Base-by-base conservation (phyloP, 2,113 vertebrate genomes). In the Meriones unguiculatus region DNA sequence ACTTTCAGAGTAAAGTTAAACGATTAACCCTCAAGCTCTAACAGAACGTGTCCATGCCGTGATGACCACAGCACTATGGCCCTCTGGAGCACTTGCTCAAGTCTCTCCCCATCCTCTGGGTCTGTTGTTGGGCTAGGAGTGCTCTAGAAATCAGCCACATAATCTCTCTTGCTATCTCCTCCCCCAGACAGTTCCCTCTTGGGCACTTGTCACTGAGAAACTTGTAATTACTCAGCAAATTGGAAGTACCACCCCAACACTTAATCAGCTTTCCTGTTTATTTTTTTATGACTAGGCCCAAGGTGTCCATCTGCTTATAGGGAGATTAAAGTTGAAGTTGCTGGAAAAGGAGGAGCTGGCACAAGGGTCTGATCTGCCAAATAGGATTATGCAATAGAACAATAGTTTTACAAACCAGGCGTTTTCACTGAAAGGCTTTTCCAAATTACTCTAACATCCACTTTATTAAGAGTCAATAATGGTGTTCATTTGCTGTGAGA, bases 261-360 rank as follows among this genome's bases (percentile, higher is more conserved):
- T 92, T 95, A 92, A 96, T 96, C 92, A 94, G 85, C 92, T 95
- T 92, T 91, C 75, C 90, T 89, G 85, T 95, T 97, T 88, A 62
- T 38, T 97, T 96, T 88, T 90, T 24, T 88, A 76, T 57, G 50
- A 41, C 50, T 69, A 80, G 95, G 87, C 90, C 93, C 90, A 95
- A 93, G 92, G 96, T 97, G 85, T 93, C 88, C 91, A 88, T 93
- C 95, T 95, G 87, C 86, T 46, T 59, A 13, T 30, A 35, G 72
- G 59, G 54, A 96, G 95, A 97, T 97, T 92, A 93, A 91, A 94
- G 94, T 93, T 78, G 85, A 90, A 95, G 92, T 89, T 82, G 70
- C 20, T 81, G 52, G 81, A 95, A 73, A 90, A 94, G 70, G 50
- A 85, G 46, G 32, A 93, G 67, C 59, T 92, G 28, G 62, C 65